Evolutionary conservation across 2,888 invertebrate genomes (phyloP).

Genomic region (Dryobotodes eremita): DNA sequence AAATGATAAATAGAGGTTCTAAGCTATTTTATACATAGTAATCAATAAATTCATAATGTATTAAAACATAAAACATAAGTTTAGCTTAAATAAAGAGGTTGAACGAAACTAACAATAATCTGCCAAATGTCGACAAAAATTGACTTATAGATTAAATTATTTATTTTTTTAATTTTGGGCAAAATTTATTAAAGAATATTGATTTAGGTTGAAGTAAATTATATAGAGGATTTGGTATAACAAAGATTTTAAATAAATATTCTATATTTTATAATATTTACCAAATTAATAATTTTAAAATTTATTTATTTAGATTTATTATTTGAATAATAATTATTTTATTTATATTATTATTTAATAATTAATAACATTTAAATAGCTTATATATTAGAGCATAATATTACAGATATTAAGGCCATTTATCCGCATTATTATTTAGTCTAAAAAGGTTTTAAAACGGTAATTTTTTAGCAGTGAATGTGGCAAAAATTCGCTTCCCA

Average conservation of each 20-base stretch:
- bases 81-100: slow-evolving; percentile 7
- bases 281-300: slow-evolving; percentile 88
- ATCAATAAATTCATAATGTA: background rate
- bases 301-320: slow-evolving; percentile 88
- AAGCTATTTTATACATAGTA: background rate
- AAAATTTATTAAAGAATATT: slow-evolving; percentile 82
- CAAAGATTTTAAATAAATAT: slow-evolving; percentile 80
- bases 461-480: slow-evolving; percentile 41
- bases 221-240: slow-evolving; percentile 85
- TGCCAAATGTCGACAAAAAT: too few relatives aligned
- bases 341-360: slow-evolving; percentile 67
- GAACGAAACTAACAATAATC: slow-evolving; percentile 33
- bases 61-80: slow-evolving; percentile 10
- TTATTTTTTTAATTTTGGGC: slow-evolving; percentile 85
- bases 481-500: slow-evolving; percentile 41
- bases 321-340: slow-evolving; percentile 78
- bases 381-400: too few relatives aligned
- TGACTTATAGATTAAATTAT: slow-evolving; percentile 86
- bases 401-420: too few relatives aligned
- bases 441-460: slow-evolving; percentile 17
- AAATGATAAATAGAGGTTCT: background rate
- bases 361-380: too few relatives aligned
- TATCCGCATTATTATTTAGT: background rate
- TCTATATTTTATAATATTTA: slow-evolving; percentile 81
- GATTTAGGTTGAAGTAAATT: slow-evolving; percentile 89